A percentile compares a stretch with the other conserved stretches of the same genome.
Conservation (phyloP, 2,113 vertebrate genomes). For the Thinocorus orbignyianus region DNA sequence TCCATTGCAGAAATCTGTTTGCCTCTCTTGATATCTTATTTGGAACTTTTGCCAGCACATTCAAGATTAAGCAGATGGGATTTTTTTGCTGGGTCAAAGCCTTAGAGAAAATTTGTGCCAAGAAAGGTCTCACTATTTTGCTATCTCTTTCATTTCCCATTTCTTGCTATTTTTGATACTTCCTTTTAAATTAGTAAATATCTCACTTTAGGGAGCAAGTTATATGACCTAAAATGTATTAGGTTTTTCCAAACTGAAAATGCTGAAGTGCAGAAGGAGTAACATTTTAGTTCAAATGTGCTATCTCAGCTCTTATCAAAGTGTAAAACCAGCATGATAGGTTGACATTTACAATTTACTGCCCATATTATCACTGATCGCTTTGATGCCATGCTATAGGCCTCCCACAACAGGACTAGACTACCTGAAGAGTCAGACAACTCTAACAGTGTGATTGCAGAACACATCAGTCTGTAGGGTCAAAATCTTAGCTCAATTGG, state of each 20-base stretch:
- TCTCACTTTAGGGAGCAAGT: constrained; percentile 10
- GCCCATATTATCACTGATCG: not conserved
- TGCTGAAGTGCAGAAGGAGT: not conserved
- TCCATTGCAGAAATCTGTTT: not conserved
- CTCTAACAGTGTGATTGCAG: not conserved
- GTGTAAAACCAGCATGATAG: not conserved
- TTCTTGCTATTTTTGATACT: constrained; percentile 8
- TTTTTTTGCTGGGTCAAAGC: constrained; percentile 38
- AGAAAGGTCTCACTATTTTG: not conserved
- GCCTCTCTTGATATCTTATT: not conserved
- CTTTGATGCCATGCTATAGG: not conserved
- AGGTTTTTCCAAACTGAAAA: constrained; percentile 16
- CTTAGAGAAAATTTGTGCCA: not conserved
- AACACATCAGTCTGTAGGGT: not conserved
- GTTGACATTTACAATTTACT: constrained; percentile 28
- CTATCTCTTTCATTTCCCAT: not conserved
- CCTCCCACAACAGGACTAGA: not conserved
- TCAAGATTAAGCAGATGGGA: constrained; percentile 9
- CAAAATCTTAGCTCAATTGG: not conserved
- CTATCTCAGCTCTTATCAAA: not conserved
- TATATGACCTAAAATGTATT: not conserved
- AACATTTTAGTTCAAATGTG: not conserved
- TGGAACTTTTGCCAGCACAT: not conserved
- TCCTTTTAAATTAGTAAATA: constrained; percentile 47
- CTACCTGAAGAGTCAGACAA: not conserved